Evolutionary conservation across 2,888 invertebrate genomes (phyloP), one percentile per base, ranked within the genome.

Genomic region (Pseudococcus longispinus): DNA sequence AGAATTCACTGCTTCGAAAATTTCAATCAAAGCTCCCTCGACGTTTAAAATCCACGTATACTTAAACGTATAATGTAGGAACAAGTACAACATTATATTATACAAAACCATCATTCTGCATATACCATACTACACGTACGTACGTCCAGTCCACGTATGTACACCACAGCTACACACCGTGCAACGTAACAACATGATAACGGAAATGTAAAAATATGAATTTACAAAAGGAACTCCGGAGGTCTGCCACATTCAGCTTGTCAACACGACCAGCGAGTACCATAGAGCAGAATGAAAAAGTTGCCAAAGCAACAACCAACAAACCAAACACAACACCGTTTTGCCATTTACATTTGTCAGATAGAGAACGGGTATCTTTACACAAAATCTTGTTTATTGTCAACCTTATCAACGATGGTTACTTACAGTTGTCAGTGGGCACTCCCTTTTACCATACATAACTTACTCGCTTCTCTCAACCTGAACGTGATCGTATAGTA

Each of bases 151-250:
- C 37, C 37, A 37, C 44, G 13, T 46, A 46, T 46, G 44, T 11
- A 46, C 44, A 8, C 8, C 9, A 37, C 8, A 9, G 44, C 11
- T 13, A 9, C 26, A 65, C 65, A 65, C 65, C 3, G 51, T 51
- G n/a, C 51, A 51, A 18, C 15, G 51, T 51, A 51, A 74, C 32
- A 74, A 74, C 74, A 37, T n/a, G 74, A 74, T 74, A 74, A 74
- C 74, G 37, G 74, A 74, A 74, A 74, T 74, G 74, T 74, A 74
- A 74, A 74, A 74, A 74, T 74, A 74, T 74, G 74, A 74, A 74
- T 74, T 74, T 74, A 74, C 74, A 37, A 74, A 74, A 74, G 37
- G 74, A 74, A 74, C 74, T 74, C 74, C 74, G 74, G 74, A 74
- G 74, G 74, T 74, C 74, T 74, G 74, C 74, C 37, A 74, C 37